phyloP scores from a whole-genome alignment of 2,888 invertebrate species.

The Cantharis rustica region DNA sequence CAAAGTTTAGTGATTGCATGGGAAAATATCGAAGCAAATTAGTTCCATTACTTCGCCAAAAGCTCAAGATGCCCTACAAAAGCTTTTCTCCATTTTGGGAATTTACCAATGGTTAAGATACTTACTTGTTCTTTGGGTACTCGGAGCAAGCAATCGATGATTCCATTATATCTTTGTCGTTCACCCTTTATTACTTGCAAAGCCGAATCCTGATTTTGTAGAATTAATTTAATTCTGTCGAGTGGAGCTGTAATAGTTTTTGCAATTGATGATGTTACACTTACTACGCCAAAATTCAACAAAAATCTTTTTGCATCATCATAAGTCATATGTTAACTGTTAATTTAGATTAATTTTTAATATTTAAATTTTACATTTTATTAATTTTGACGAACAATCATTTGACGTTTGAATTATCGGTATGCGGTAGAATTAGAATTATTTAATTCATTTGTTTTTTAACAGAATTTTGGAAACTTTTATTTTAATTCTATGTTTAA shows the following conservation, averaged over 20 bases:
- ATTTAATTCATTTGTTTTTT: neutral
- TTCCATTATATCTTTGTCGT: slow-evolving; percentile 23
- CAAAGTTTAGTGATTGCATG: slow-evolving; percentile 34
- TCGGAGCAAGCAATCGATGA: slow-evolving; percentile 28
- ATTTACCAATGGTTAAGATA: neutral
- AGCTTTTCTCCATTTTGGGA: neutral
- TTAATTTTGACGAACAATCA: neutral
- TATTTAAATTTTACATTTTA: neutral
- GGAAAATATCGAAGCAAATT: slow-evolving; percentile 35
- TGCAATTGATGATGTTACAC: slow-evolving; percentile 29
- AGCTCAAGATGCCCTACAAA: slow-evolving; percentile 31
- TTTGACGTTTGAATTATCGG: neutral
- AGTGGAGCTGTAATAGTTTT: slow-evolving; percentile 34
- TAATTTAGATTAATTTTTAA: neutral
- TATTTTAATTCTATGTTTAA: neutral
- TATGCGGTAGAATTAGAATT: neutral
- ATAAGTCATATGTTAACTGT: neutral
- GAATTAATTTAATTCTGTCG: slow-evolving; percentile 33
- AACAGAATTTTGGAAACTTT: neutral
- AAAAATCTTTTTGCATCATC: slow-evolving; percentile 21
- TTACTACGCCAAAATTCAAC: slow-evolving; percentile 28
- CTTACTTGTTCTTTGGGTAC: slow-evolving; percentile 33
- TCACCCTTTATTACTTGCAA: slow-evolving; percentile 31
- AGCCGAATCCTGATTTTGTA: slow-evolving; percentile 35
- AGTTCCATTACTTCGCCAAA: slow-evolving; percentile 35